Conservation (phyloP, 2,888 invertebrate genomes). For the Drosophila quinaria region DNA sequence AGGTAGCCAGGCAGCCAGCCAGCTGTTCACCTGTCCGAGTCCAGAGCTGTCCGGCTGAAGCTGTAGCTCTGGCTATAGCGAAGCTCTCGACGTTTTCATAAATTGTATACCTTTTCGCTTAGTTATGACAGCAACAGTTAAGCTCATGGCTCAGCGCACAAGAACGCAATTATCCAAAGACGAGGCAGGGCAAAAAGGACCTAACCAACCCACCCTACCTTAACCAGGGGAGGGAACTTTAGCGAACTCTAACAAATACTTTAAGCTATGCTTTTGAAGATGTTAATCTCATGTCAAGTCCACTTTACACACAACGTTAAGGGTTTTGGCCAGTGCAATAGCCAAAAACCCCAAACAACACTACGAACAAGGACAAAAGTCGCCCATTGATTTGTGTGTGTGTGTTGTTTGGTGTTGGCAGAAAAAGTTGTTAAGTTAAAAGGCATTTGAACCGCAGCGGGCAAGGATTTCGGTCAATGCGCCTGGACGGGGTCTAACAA, state of each 20-base stretch:
- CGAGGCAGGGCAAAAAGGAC: conserved; percentile 47
- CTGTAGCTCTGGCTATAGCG: not conserved
- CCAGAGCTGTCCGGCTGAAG: conserved; percentile 12
- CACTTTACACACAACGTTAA: conserved; percentile 82
- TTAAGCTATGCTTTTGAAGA: conserved; percentile 82
- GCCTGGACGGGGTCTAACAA: conserved; percentile 73
- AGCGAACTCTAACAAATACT: conserved; percentile 79
- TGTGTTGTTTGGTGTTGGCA: conserved; percentile 73
- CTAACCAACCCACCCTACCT: conserved; percentile 39
- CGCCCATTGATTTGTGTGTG: conserved; percentile 70
- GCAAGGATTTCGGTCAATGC: conserved; percentile 73
- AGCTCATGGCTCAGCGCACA: conserved; percentile 81
- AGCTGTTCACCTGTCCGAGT: conserved; percentile 43
- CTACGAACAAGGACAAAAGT: conserved; percentile 60
- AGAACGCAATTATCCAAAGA: conserved; percentile 81
- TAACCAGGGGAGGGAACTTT: conserved; percentile 53
- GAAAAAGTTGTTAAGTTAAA: conserved; percentile 84
- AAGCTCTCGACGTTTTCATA: conserved; percentile 72
- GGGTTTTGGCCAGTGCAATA: conserved; percentile 61
- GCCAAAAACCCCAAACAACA: conserved; percentile 38
- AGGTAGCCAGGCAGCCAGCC: not conserved
- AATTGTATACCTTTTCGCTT: conserved; percentile 81
- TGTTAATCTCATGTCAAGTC: conserved; percentile 83
- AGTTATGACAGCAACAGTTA: conserved; percentile 82
- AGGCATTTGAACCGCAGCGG: conserved; percentile 81